Evolutionary conservation across 2,797 vertebrate genomes (phyloP).

Genomic region (Sebastes elongatus): DNA sequence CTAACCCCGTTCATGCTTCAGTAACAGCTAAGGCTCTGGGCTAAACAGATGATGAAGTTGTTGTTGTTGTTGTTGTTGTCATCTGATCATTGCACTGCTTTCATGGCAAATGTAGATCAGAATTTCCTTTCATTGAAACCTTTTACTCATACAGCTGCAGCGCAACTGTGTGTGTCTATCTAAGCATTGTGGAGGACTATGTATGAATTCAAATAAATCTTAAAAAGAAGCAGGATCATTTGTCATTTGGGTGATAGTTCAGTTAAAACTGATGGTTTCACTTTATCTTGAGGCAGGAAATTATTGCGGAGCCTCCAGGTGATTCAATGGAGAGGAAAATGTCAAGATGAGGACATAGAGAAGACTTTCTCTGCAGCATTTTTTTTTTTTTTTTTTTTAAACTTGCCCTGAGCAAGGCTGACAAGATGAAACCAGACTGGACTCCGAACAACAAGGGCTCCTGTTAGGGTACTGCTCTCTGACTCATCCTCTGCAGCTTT

Average conservation of each 20-base stretch:
- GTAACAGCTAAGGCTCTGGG: conserved; percentile 35
- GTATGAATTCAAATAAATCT: background rate
- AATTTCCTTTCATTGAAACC: background rate
- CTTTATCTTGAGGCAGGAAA: conserved; percentile 19
- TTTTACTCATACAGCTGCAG: background rate
- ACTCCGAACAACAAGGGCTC: conserved; percentile 69
- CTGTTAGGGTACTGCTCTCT: conserved; percentile 69
- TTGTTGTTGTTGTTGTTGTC: conserved; percentile 41
- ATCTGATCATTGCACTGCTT: conserved; percentile 38
- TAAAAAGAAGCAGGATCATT: background rate
- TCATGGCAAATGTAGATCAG: conserved; percentile 4
- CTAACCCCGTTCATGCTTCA: conserved; percentile 53
- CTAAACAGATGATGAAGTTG: conserved; percentile 53
- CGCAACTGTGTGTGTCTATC: background rate
- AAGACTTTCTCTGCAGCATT: conserved; percentile 43
- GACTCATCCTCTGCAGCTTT: conserved; percentile 75
- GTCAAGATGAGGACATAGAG: conserved; percentile 53
- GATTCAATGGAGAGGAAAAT: conserved; percentile 63
- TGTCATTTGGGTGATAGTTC: conserved; percentile 3
- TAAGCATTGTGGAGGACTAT: background rate
- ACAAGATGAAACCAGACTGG: conserved; percentile 79
- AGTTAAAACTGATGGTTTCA: conserved; percentile 19
- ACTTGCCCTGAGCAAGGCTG: conserved; percentile 64
- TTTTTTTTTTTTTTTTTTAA: conserved; percentile 1
- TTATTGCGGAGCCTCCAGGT: conserved; percentile 28